Percentiles rank a stretch among this genome's conserved stretches.
Conservation (phyloP, 64 coral and sea anemone species). For the Actinia tenebrosa region DNA sequence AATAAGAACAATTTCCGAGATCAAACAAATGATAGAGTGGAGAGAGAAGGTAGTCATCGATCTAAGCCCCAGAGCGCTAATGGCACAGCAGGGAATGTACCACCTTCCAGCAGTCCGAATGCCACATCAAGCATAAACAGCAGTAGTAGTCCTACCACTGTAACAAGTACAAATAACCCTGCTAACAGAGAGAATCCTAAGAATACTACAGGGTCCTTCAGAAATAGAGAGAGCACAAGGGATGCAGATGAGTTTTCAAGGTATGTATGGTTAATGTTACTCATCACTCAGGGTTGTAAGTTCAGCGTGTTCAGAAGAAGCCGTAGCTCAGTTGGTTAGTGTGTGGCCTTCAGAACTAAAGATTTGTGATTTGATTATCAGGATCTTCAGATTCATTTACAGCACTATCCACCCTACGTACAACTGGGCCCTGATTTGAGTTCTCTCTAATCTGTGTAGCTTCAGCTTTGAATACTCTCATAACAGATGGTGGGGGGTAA, state of each 20-base stretch:
- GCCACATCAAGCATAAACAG: background rate
- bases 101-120: background rate
- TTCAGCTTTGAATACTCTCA: too few relatives aligned
- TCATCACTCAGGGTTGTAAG: too few relatives aligned
- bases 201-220: slow-evolving; percentile 7
- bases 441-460: too few relatives aligned
- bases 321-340: background rate
- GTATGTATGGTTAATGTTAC: background rate
- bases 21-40: slow-evolving; percentile 15
- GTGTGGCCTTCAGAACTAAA: background rate
- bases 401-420: too few relatives aligned
- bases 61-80: slow-evolving; percentile 12
- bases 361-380: too few relatives aligned
- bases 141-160: background rate
- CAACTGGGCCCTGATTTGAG: too few relatives aligned
- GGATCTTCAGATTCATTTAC: too few relatives aligned
- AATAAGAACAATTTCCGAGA: slow-evolving; percentile 1
- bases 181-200: background rate
- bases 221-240: slow-evolving; percentile 33
- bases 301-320: too few relatives aligned
- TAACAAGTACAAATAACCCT: background rate
- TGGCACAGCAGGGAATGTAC: background rate
- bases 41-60: background rate
- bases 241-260: slow-evolving; percentile 41
- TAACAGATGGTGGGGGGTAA: too few relatives aligned